Evolutionary conservation across 2,797 vertebrate species (phyloP), one percentile per base, ranked within the genome.

Genomic region (Parambassis ranga): DNA sequence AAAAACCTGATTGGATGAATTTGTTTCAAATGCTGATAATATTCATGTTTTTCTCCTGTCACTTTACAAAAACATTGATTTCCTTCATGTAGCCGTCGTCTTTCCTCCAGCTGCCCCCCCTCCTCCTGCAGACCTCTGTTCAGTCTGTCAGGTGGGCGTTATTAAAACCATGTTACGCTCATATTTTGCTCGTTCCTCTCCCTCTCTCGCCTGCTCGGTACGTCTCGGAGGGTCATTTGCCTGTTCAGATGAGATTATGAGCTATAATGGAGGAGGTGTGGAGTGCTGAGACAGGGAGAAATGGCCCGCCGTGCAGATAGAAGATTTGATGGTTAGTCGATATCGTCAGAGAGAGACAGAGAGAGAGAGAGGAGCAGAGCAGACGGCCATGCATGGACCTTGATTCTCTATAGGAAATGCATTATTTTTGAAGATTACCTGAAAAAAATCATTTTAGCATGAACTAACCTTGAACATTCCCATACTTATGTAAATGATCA

Each of bases 261-360:
- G 91, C 90, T 81, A 77, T 90, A 91, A 91, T 85, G 84, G 90
- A 91, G 89, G 88, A 90, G 86, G 87, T 91, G 62, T 73, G 89
- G 91, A 92, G 86, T 93, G 93, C 94, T 94, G 93, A 96, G 94
- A 92, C 92, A 92, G 92, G 91, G 90, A 93, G 92, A 93, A 93
- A 94, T 93, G 91, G 92, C 90, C 92, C 84, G 71, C 87, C 71
- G 55, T 73, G 86, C 81, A 87, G 86, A 90, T 86, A 86, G 89
- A 88, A 93, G 93, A 93, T 94, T 94, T 96, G 94, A 96, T 95
- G 94, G 93, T 90, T 94, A 93, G 92, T 95, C 94, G 90, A 96
- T 96, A 94, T 83, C 85, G 82, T 73, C 69, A 69, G 69, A 76
- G 46, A 37, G 44, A 61, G 64, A 49, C 69, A 69, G 69, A 76